A percentile compares a stretch with the other conserved stretches of the same genome.
Conservation (phyloP, 2,113 vertebrate genomes). For the Dromiciops gliroides region DNA sequence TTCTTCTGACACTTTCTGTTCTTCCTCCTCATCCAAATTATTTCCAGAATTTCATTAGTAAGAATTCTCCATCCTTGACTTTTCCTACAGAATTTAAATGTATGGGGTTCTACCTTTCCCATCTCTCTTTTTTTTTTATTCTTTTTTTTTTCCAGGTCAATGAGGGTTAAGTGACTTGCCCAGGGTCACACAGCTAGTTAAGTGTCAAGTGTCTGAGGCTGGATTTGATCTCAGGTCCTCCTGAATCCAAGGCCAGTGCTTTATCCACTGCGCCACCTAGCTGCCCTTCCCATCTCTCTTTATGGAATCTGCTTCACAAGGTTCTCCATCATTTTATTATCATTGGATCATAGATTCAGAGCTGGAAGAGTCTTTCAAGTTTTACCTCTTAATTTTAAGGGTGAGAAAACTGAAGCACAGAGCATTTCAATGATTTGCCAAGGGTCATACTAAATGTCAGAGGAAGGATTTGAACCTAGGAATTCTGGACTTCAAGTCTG, state of each 20-base stretch:
- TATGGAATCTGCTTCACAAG: too few relatives aligned
- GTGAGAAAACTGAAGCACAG: neutral
- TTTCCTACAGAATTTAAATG: neutral
- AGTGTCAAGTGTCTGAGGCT: too few relatives aligned
- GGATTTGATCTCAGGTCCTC: too few relatives aligned
- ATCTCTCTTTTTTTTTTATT: too few relatives aligned
- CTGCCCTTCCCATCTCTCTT: neutral
- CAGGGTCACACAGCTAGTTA: too few relatives aligned
- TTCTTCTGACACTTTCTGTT: neutral
- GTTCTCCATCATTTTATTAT: too few relatives aligned
- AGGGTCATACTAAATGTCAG: neutral
- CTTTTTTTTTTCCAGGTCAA: too few relatives aligned
- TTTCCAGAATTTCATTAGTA: neutral
- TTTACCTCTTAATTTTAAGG: neutral
- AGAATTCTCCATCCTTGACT: neutral
- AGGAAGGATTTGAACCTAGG: neutral
- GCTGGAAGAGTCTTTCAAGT: neutral
- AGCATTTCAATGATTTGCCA: neutral
- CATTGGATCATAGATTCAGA: neutral
- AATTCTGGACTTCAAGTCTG: neutral
- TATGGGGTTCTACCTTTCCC: neutral
- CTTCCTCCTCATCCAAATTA: neutral
- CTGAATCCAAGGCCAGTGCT: too few relatives aligned
- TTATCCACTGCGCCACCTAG: too few relatives aligned
- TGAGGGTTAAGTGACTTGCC: too few relatives aligned